phyloP scores from a whole-genome alignment of 2,888 invertebrate genomes.

The Patella depressa region DNA sequence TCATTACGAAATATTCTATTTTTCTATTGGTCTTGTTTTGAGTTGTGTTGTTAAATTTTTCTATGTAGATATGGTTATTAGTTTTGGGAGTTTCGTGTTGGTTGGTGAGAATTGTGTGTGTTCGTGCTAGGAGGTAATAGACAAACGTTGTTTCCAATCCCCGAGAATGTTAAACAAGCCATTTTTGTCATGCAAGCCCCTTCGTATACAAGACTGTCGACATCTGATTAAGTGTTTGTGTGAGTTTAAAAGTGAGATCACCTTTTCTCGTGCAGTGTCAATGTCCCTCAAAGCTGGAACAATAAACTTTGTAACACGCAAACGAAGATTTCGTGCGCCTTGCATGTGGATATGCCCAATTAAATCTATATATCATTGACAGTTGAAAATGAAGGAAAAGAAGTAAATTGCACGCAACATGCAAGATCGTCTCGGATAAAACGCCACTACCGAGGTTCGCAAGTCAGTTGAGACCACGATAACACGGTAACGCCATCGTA shows the following conservation, averaged over 20 bases:
- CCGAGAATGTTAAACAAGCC: slow-evolving; percentile 7
- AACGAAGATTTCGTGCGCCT: slow-evolving; percentile 34
- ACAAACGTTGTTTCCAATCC: slow-evolving; percentile 9
- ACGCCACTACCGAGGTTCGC: slow-evolving; percentile 22
- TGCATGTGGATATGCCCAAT: slow-evolving; percentile 46
- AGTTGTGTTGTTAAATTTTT: too few species aligned
- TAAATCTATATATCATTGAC: slow-evolving; percentile 47
- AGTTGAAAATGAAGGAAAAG: slow-evolving; percentile 39
- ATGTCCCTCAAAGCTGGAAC: slow-evolving; percentile 17
- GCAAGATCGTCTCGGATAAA: slow-evolving; percentile 49
- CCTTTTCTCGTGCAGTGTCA: slow-evolving; percentile 29
- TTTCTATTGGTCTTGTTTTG: too few species aligned
- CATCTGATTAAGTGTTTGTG: slow-evolving; percentile 16
- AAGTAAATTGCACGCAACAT: slow-evolving; percentile 53
- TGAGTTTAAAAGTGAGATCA: slow-evolving; percentile 16
- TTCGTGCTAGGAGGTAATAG: slow-evolving; percentile 6
- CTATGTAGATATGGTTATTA: too few species aligned
- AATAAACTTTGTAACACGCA: slow-evolving; percentile 32
- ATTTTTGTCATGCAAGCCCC: slow-evolving; percentile 12
- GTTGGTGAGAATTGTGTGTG: background rate
- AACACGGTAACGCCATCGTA: background rate
- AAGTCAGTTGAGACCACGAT: background rate
- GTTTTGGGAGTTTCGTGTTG: too few species aligned
- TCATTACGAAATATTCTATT: too few species aligned
- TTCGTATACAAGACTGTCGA: background rate